These are phyloP conservation scores for Cotesia glomerata DNA, from an alignment of 1,140 invertebrate species.

Conservation along the genomic window DNA sequence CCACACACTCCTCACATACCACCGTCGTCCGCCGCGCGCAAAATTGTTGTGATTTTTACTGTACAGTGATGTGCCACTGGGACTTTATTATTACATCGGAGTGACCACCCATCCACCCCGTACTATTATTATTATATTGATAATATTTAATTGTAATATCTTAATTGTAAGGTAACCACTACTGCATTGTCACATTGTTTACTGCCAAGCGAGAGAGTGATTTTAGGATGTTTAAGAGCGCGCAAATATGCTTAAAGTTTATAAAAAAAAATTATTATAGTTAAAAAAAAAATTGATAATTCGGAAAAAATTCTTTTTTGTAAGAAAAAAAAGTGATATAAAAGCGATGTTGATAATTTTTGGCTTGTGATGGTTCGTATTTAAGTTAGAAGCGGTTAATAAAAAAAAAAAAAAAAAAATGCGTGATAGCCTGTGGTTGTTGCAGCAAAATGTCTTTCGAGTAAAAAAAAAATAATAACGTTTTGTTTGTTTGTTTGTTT, in stretches of 20 bases:
- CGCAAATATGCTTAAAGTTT: slow-evolving; percentile 7
- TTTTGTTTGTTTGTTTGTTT: slow-evolving; percentile 33
- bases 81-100: slow-evolving; percentile 62
- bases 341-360: slow-evolving; percentile 51
- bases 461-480: slow-evolving; percentile 4
- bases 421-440: slow-evolving; percentile 30
- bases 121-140: slow-evolving; percentile 53
- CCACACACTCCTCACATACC: slow-evolving; percentile 45
- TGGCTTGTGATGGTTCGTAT: slow-evolving; percentile 60
- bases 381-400: slow-evolving; percentile 30
- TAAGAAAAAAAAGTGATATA: background rate
- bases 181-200: slow-evolving; percentile 65
- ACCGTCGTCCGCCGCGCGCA: slow-evolving; percentile 54
- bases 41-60: slow-evolving; percentile 59
- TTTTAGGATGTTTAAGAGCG: slow-evolving; percentile 20
- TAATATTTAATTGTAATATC: slow-evolving; percentile 51
- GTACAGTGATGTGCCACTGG: slow-evolving; percentile 64
- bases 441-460: slow-evolving; percentile 21
- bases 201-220: slow-evolving; percentile 58
- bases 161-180: slow-evolving; percentile 55
- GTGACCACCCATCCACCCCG: slow-evolving; percentile 62
- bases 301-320: slow-evolving; percentile 18
- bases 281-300: slow-evolving; percentile 40
- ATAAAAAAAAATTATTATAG: slow-evolving; percentile 23
- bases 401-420: background rate